phyloP scores from a whole-genome alignment of 2,888 invertebrate species.

The Bombylius discolor region DNA sequence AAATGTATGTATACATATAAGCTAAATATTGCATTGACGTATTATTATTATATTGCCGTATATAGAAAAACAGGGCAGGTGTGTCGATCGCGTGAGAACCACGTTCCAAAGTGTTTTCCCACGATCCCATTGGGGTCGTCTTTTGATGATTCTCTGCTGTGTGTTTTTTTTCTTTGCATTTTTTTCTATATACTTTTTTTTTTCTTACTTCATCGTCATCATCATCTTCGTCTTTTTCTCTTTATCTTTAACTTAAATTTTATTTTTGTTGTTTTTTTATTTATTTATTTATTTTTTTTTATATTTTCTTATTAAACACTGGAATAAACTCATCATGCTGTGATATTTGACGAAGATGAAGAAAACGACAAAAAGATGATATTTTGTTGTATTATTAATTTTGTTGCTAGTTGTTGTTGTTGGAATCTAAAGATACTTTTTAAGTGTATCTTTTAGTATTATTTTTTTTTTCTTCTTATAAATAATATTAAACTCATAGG shows the following conservation, averaged over 20 bases:
- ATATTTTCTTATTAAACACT: no score
- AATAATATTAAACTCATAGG: no score
- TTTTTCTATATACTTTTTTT: background rate
- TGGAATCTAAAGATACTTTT: no score
- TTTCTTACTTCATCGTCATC: background rate
- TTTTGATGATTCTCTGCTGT: background rate
- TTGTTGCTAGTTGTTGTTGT: no score
- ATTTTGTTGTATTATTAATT: no score
- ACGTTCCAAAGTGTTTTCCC: conserved; percentile 39
- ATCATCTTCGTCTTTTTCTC: no score
- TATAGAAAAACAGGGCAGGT: conserved; percentile 27
- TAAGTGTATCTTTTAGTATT: no score
- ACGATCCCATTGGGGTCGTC: conserved; percentile 25
- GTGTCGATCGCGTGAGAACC: conserved; percentile 39
- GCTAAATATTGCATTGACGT: conserved; percentile 3
- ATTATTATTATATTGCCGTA: conserved; percentile 1
- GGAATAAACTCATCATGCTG: no score
- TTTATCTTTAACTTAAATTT: background rate
- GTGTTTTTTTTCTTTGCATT: background rate
- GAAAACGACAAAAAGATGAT: no score
- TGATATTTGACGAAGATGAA: no score
- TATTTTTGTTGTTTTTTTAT: background rate
- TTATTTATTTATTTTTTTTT: no score
- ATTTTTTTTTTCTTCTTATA: no score
- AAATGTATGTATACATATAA: background rate